Conservation (phyloP, 2,888 invertebrate genomes). For the Acleris holmiana region DNA sequence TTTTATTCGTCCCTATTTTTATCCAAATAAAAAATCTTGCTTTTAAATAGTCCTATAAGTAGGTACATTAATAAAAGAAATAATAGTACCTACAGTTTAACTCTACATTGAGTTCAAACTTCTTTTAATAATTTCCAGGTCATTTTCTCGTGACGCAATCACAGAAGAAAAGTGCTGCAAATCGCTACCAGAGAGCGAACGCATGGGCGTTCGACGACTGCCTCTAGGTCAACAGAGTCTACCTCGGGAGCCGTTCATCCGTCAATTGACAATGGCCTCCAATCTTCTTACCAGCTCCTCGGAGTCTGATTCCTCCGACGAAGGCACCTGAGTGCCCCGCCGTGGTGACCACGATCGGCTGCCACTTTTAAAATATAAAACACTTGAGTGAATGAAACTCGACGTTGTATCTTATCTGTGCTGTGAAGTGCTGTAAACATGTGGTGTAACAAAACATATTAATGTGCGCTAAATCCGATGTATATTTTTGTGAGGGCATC, state of each 20-base stretch:
- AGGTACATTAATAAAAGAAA: too few relatives aligned
- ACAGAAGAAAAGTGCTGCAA: slow-evolving; percentile 88
- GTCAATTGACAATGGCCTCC: slow-evolving; percentile 85
- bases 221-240: slow-evolving; percentile 84
- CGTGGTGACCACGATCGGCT: slow-evolving; percentile 81
- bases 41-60: too few relatives aligned
- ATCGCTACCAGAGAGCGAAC: slow-evolving; percentile 85
- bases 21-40: too few relatives aligned
- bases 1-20: too few relatives aligned
- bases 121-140: slow-evolving; percentile 61
- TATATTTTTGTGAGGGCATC: slow-evolving; percentile 34
- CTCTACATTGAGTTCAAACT: too few relatives aligned
- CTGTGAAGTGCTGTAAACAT: slow-evolving; percentile 55
- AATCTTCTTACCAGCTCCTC: slow-evolving; percentile 86
- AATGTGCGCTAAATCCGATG: slow-evolving; percentile 21
- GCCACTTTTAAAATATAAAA: slow-evolving; percentile 78
- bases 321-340: slow-evolving; percentile 80
- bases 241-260: slow-evolving; percentile 84
- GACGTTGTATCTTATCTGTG: slow-evolving; percentile 52
- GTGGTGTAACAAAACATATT: slow-evolving; percentile 48
- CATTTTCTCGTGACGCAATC: slow-evolving; percentile 87
- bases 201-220: slow-evolving; percentile 77
- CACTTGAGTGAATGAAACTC: slow-evolving; percentile 61
- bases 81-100: too few relatives aligned
- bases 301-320: slow-evolving; percentile 75